These are phyloP conservation scores for Allophyes oxyacanthae DNA, from an alignment of 2,888 invertebrate species.

Conservation along the genomic window DNA sequence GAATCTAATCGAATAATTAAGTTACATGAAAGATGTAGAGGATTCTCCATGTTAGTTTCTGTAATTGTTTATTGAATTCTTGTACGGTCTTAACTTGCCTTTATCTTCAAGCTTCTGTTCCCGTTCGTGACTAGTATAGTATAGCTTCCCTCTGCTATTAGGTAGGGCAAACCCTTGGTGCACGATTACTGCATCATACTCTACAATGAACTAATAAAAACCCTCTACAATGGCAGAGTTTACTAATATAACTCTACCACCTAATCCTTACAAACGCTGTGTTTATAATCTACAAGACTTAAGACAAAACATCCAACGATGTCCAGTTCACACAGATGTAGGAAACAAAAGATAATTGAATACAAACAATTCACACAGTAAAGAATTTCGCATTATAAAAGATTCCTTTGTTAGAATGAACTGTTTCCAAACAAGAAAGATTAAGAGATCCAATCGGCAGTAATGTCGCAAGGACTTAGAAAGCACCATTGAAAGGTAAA, in stretches of 20 bases:
- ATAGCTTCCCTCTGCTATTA: no score
- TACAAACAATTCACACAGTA: conserved; percentile 40
- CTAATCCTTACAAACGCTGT: conserved; percentile 20
- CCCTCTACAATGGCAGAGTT: conserved; percentile 1
- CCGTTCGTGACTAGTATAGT: background rate
- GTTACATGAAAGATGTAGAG: background rate
- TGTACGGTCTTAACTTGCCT: background rate
- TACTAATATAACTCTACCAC: conserved; percentile 28
- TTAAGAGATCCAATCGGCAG: conserved; percentile 19
- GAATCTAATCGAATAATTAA: background rate
- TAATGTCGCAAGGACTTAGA: conserved; percentile 25
- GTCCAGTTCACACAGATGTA: conserved; percentile 38
- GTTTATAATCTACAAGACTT: conserved; percentile 18
- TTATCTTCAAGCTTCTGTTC: conserved; percentile 1
- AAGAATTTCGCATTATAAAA: conserved; percentile 48
- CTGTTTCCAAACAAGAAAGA: conserved; percentile 36
- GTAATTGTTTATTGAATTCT: no score
- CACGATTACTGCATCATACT: background rate
- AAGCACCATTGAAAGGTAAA: conserved; percentile 54
- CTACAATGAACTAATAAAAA: background rate
- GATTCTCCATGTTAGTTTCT: no score
- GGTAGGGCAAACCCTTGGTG: no score
- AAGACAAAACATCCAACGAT: conserved; percentile 40
- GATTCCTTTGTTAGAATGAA: conserved; percentile 47
- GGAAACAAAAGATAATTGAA: conserved; percentile 50